Evolutionary conservation across 2,113 vertebrate species (phyloP).

Genomic region (Eulemur macaco): DNA sequence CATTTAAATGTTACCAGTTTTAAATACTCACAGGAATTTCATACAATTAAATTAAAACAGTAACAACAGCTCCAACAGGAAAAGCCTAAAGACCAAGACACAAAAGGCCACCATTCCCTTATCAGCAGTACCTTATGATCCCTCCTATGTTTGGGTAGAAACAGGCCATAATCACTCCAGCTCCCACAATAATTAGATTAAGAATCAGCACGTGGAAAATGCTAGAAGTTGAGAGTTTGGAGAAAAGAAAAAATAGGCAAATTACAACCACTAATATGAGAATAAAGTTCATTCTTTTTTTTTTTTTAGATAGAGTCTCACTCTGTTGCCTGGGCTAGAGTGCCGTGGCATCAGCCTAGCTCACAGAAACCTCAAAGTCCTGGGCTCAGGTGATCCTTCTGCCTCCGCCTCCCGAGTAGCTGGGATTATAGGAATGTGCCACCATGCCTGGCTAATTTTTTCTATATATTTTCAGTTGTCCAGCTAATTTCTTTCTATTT

Average conservation of each 20-base stretch:
- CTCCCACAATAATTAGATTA: slow-evolving; percentile 90
- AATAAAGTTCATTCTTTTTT: slow-evolving; percentile 28
- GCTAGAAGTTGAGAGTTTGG: slow-evolving; percentile 77
- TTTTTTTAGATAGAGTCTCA: no score
- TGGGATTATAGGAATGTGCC: no score
- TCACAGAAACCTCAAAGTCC: no score
- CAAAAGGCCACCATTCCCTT: neutral
- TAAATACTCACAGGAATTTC: neutral
- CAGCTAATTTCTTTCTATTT: no score
- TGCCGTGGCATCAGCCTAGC: no score
- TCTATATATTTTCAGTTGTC: no score
- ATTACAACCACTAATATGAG: slow-evolving; percentile 8
- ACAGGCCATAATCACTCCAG: slow-evolving; percentile 92
- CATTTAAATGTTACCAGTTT: neutral
- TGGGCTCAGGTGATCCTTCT: no score
- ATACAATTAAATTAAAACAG: neutral
- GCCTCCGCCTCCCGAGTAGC: no score
- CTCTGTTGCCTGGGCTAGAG: no score
- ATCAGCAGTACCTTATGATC: slow-evolving; percentile 91
- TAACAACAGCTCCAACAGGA: neutral
- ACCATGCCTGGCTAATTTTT: no score
- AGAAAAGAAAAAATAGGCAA: slow-evolving; percentile 21
- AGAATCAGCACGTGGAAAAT: slow-evolving; percentile 90
- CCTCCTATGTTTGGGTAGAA: slow-evolving; percentile 97
- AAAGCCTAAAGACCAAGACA: neutral